These are phyloP conservation scores for Emydocephalus ijimae DNA, from an alignment of 2,113 vertebrate species.

Conservation along the genomic window DNA sequence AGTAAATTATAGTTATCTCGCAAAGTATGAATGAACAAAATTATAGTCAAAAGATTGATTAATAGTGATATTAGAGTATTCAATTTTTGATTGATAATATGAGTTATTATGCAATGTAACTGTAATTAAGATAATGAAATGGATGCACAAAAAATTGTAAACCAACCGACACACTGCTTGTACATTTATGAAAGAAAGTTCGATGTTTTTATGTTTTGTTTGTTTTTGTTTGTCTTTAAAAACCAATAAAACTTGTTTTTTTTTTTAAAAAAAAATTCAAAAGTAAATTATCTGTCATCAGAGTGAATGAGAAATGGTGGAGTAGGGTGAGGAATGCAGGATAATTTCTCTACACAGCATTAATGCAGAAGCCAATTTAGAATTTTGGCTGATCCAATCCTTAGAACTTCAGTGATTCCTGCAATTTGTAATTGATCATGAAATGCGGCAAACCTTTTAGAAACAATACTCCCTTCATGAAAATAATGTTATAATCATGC, in stretches of 20 bases:
- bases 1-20: too few species aligned
- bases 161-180: too few species aligned
- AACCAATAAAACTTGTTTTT: neutral
- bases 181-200: too few species aligned
- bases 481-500: neutral
- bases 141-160: too few species aligned
- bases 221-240: too few species aligned
- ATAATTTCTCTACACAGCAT: neutral
- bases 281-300: neutral
- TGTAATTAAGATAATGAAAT: too few species aligned
- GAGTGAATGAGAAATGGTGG: neutral
- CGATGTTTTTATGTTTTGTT: too few species aligned
- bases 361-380: neutral
- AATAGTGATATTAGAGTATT: too few species aligned
- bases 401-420: neutral
- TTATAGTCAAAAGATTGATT: too few species aligned
- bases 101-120: too few species aligned
- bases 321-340: neutral
- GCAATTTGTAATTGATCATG: neutral
- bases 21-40: too few species aligned
- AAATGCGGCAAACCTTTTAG: neutral
- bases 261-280: neutral
- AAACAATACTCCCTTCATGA: neutral
- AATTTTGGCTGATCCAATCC: neutral
- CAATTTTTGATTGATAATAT: too few species aligned